phyloP scores from a whole-genome alignment of 1,140 invertebrate species.

The Agrypnia vestita region DNA sequence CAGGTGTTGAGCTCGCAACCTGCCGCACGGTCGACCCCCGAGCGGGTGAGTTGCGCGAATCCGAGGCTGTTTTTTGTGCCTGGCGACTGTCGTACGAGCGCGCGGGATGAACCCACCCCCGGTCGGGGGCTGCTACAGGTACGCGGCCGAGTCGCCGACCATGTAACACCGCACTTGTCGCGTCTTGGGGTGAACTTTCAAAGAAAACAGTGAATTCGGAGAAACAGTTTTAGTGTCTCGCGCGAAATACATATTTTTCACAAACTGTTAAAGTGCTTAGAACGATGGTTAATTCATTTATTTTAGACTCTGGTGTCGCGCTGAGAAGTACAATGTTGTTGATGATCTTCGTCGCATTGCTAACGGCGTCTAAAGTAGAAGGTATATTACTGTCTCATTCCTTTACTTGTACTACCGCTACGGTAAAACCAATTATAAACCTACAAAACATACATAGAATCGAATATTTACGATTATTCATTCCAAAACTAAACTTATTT shows the following conservation, averaged over 20 bases:
- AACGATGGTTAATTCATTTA: neutral
- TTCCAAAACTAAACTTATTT: too few relatives aligned
- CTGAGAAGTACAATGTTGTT: slow-evolving; percentile 36
- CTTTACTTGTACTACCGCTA: slow-evolving; percentile 7
- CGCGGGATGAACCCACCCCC: slow-evolving; percentile 10
- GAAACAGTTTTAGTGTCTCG: slow-evolving; percentile 18
- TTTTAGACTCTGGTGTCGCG: neutral
- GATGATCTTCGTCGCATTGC: slow-evolving; percentile 15
- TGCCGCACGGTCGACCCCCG: slow-evolving; percentile 14
- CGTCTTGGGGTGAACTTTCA: slow-evolving; percentile 7
- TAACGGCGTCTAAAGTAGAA: slow-evolving; percentile 35
- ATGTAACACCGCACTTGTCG: neutral
- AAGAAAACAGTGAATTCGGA: slow-evolving; percentile 18
- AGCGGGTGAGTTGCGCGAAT: slow-evolving; percentile 23
- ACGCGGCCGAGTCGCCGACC: neutral
- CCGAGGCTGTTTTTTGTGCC: slow-evolving; percentile 13
- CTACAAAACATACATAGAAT: neutral
- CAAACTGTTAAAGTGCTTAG: slow-evolving; percentile 28
- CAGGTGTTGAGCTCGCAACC: slow-evolving; percentile 26
- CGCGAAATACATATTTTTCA: slow-evolving; percentile 10
- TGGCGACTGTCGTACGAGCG: neutral
- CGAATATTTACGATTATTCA: too few relatives aligned
- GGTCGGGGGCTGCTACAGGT: slow-evolving; percentile 5
- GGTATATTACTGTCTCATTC: slow-evolving; percentile 24
- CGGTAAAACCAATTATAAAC: slow-evolving; percentile 27